Evolutionary conservation across 2,797 vertebrate genomes (phyloP), one percentile per base, ranked within the genome.

Genomic region (Clamator glandarius): DNA sequence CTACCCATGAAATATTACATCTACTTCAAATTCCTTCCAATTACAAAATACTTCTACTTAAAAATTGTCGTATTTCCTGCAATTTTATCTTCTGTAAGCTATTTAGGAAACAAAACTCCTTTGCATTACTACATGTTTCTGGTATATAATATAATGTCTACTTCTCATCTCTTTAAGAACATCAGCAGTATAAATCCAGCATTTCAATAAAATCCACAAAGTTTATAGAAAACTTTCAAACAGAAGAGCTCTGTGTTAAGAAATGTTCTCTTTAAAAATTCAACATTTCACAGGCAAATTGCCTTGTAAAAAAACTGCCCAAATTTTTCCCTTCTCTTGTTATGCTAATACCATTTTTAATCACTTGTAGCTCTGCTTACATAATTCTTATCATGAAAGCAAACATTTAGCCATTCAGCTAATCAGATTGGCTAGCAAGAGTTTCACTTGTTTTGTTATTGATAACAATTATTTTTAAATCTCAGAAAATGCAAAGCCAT

Each of bases 371-470:
- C 16, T 92, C 92, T 94, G 42, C 51, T 95, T 83, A 67, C 28
- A 16, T 41, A 44, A 59, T 69, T 79, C 39, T 91, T 84, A 79
- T 57, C 11, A 21, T 28, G 26, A 94, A 77, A 86, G 44, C 88
- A 96, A 95, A 92, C 33, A 76, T 73, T 87, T 62, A 77, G 50
- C 35, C 39, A 68, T 66, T 81, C 48, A 84, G 18, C 48, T 86
- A 76, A 83, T 87, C 90, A 94, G 69, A 78, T 90, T 88, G 86
- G 69, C 55, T 92, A 78, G 51, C 23, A 84, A 19, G 81, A 8
- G 31, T 79, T 87, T 84, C 44, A 76, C 35, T 54, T 81, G 13
- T 41, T 88, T 92, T 80, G 6, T 62, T 90, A 73, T 14, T 82
- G 41, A 64, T 33, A 86, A 50, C 8, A 46, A 36, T 21, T 86